A percentile compares a stretch with the other conserved stretches of the same genome.
These are phyloP conservation scores for Neolamprologus ventralis DNA, from an alignment of 2,113 vertebrate genomes.

Conservation along the genomic window DNA sequence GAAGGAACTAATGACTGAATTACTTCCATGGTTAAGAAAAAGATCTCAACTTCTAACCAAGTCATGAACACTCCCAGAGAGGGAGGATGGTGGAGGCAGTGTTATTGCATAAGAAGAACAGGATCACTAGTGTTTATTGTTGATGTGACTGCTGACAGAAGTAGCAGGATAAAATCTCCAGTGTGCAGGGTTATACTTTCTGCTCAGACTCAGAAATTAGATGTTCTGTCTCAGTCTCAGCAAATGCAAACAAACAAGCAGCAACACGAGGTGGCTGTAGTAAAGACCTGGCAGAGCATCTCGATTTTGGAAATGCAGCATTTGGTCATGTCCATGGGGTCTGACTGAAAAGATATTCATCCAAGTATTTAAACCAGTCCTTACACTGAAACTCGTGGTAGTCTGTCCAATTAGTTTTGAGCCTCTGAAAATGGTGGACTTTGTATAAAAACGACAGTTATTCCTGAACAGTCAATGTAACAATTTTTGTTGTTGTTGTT, in stretches of 20 bases:
- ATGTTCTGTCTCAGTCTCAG: neutral
- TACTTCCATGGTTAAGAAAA: neutral
- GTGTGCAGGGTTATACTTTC: neutral
- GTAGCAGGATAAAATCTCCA: neutral
- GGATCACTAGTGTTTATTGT: neutral
- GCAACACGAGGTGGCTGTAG: neutral
- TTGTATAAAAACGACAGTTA: neutral
- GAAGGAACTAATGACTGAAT: neutral
- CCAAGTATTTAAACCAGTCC: neutral
- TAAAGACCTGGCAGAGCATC: neutral
- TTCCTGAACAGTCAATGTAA: neutral
- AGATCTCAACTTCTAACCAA: neutral
- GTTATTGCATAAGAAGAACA: neutral
- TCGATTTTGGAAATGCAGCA: neutral
- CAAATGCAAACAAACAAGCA: neutral
- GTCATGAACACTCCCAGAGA: neutral
- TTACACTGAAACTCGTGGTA: rapidly evolving
- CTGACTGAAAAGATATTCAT: neutral
- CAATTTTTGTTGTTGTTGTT: neutral
- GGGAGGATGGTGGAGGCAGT: neutral
- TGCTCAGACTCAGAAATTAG: neutral
- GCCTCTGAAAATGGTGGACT: rapidly evolving
- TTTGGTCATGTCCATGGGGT: neutral
- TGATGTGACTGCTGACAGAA: neutral
- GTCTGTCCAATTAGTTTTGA: neutral